phyloP scores from a whole-genome alignment of 2,113 vertebrate genomes.

The Desmodus rotundus region DNA sequence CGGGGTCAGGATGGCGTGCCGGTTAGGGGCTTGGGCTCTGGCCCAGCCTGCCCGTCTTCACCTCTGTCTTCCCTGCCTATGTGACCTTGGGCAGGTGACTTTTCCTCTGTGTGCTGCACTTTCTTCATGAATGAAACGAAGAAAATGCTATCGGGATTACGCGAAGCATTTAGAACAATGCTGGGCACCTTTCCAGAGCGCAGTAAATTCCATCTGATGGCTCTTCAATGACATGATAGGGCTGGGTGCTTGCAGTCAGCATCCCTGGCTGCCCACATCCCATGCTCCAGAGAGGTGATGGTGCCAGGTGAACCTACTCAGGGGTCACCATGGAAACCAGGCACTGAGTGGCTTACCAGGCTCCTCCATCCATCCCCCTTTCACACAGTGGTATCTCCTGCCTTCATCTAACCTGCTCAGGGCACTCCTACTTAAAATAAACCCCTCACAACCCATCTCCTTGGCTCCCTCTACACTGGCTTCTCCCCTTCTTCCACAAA shows the following conservation, averaged over 20 bases:
- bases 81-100: not conserved
- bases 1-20: fast-evolving
- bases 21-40: not conserved
- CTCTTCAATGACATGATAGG: not conserved
- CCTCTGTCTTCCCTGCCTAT: not conserved
- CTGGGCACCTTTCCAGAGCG: not conserved
- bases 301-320: not conserved
- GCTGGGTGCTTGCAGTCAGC: not conserved
- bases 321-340: not conserved
- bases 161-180: not conserved
- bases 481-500: not conserved
- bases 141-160: not conserved
- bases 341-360: not conserved
- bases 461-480: not conserved
- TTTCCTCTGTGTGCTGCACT: not conserved
- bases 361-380: not conserved
- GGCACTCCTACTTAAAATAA: not conserved
- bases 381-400: not conserved
- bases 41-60: not conserved
- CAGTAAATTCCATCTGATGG: not conserved
- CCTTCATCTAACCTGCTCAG: not conserved
- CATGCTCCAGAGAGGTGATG: not conserved
- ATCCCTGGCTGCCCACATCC: too few relatives aligned
- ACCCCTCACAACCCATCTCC: not conserved
- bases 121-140: not conserved